Percentiles rank a stretch among this genome's conserved stretches.
These are phyloP conservation scores for Pteruthius melanotis DNA, from an alignment of 2,113 vertebrate species.

Conservation along the genomic window DNA sequence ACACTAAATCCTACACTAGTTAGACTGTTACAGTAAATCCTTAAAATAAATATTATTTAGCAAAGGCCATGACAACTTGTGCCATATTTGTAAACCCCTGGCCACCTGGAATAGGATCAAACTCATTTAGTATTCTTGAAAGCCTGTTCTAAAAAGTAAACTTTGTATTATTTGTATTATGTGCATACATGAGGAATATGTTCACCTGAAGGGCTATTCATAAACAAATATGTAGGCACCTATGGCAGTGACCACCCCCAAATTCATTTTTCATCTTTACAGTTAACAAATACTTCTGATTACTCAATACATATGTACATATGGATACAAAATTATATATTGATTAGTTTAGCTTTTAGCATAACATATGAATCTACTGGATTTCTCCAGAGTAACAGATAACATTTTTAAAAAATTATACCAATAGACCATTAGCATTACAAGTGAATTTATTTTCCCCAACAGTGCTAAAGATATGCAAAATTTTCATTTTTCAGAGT, in stretches of 20 bases:
- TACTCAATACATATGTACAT: slow-evolving; percentile 58
- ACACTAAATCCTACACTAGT: slow-evolving; percentile 25
- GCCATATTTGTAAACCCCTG: background rate
- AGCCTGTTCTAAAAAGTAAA: background rate
- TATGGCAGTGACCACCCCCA: slow-evolving; percentile 39
- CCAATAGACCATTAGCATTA: slow-evolving; percentile 75
- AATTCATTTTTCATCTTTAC: slow-evolving; percentile 65
- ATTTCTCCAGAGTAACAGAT: slow-evolving; percentile 66
- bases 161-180: background rate
- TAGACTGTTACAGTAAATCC: background rate
- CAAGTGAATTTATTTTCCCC: slow-evolving; percentile 78
- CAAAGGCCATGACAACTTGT: slow-evolving; percentile 12
- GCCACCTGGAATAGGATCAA: background rate
- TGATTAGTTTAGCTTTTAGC: slow-evolving; percentile 75
- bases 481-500: slow-evolving; percentile 82
- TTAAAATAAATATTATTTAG: slow-evolving; percentile 48
- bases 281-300: slow-evolving; percentile 71
- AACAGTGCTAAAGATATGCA: slow-evolving; percentile 88
- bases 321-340: slow-evolving; percentile 69
- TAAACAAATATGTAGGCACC: slow-evolving; percentile 32
- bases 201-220: slow-evolving; percentile 1
- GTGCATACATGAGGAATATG: background rate
- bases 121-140: background rate
- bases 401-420: slow-evolving; percentile 69
- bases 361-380: slow-evolving; percentile 62